These are phyloP conservation scores for Athene cunicularia DNA, from an alignment of 2,113 vertebrate genomes.

Conservation along the genomic window DNA sequence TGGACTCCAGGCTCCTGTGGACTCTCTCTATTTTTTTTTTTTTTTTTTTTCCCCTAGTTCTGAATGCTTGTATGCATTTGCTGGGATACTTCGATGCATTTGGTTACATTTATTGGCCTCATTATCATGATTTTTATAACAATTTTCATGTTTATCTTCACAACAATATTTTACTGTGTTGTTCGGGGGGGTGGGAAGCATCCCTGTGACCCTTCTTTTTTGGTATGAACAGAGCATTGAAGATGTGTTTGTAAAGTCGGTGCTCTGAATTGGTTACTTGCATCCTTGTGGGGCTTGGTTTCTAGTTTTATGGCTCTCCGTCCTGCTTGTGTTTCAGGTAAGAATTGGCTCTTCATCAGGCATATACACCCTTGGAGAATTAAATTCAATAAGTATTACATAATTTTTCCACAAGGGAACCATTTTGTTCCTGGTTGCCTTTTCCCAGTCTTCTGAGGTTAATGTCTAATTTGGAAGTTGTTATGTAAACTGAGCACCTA, in stretches of 20 bases:
- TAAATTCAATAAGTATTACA: slow-evolving; percentile 14
- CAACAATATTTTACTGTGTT: not conserved
- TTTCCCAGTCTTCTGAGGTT: slow-evolving; percentile 57
- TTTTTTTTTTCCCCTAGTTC: not conserved
- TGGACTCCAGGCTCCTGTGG: accelerated
- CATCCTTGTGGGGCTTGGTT: not conserved
- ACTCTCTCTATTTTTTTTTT: not conserved
- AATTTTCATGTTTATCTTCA: not conserved
- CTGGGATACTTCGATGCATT: not conserved
- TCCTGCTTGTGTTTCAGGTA: not conserved
- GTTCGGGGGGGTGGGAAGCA: not conserved
- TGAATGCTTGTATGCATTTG: not conserved
- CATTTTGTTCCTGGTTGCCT: slow-evolving; percentile 38
- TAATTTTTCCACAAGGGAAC: slow-evolving; percentile 32
- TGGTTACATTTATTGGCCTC: not conserved
- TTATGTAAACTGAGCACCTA: slow-evolving; percentile 38
- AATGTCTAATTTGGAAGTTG: slow-evolving; percentile 59
- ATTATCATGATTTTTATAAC: not conserved
- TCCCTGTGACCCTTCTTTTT: not conserved
- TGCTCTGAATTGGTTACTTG: not conserved
- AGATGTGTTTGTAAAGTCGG: not conserved
- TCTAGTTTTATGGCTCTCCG: not conserved
- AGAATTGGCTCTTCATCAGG: not conserved
- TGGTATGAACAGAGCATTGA: not conserved
- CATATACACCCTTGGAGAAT: not conserved